Conservation (phyloP, 2,797 vertebrate species). For the Microctenopoma stevenorrisi region DNA sequence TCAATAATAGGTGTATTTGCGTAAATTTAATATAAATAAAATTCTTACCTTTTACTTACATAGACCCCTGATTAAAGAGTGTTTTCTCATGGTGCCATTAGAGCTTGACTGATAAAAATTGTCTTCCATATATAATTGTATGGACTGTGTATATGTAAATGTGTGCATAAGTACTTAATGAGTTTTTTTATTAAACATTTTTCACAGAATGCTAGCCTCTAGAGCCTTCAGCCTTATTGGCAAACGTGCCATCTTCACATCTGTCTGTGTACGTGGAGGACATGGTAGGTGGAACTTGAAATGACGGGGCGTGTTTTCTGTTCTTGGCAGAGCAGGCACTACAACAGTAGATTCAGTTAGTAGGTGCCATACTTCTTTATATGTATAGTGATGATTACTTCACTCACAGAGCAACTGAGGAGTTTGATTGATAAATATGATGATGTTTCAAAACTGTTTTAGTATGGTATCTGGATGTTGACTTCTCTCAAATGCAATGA, state of each 20-base stretch:
- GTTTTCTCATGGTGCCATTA: background rate
- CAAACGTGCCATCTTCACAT: constrained; percentile 91
- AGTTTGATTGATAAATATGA: too few relatives aligned
- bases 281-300: constrained; percentile 84
- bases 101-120: background rate
- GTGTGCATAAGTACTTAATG: background rate
- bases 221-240: constrained; percentile 88
- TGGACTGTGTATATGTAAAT: background rate
- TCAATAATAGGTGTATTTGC: too few relatives aligned
- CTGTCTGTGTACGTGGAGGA: constrained; percentile 87
- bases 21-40: too few relatives aligned
- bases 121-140: rapidly evolving
- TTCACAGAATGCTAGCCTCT: constrained; percentile 90
- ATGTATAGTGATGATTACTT: too few relatives aligned
- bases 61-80: background rate
- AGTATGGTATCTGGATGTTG: too few relatives aligned
- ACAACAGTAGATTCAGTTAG: too few relatives aligned
- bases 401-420: too few relatives aligned
- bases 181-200: constrained; percentile 1
- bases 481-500: too few relatives aligned
- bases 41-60: background rate
- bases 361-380: too few relatives aligned
- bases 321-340: too few relatives aligned
- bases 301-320: too few relatives aligned
- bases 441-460: too few relatives aligned